Evolutionary conservation across 1,140 invertebrate genomes (phyloP), one percentile per base, ranked within the genome.

Genomic region (Drosophila navojoa): DNA sequence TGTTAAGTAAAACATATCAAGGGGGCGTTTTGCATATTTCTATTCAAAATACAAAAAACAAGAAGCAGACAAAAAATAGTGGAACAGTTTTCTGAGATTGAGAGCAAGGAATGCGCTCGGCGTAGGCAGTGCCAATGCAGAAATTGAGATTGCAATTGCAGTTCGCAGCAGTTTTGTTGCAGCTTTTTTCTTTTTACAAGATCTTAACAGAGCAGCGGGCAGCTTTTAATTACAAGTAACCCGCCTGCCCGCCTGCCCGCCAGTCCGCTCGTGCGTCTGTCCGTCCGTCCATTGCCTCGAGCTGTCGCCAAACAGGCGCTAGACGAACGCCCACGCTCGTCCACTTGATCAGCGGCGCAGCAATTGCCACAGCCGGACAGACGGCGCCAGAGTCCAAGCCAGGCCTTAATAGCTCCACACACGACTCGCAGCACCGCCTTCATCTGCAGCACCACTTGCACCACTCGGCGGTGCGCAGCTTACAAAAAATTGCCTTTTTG

Each of bases 261-360:
- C 66, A 59, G 47, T 10, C 62, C 54, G 54, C n/a, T 29, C 27
- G 27, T 35, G 2, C 10, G 10, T 38, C 35, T 10, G 35, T 38
- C 35, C 35, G 35, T 11, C 3, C 10, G 35, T 38, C 71, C 49
- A 73, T 69, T 63, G 79, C 73, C 73, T 42, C 64, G 29, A 61
- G 77, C 58, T 61, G 76, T 72, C 77, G 77, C 77, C 77, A 74
- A 80, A 45, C 58, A 77, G 77, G 77, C 84, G 84, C 73, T 79
- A 86, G 81, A 86, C 79, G 70, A 77, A 89, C 84, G 61, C 84
- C 84, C 84, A 89, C 84, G 79, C 79, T 61, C 53, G 68, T 60
- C 77, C 79, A 81, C 75, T 81, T 71, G 74, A 77, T 69, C 78
- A 78, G 77, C 73, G 50, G 38, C 44, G 59, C 10, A 19, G 57